Evolutionary conservation across 2,113 vertebrate genomes (phyloP), one percentile per base, ranked within the genome.

Genomic region (Callaeas wilsoni): DNA sequence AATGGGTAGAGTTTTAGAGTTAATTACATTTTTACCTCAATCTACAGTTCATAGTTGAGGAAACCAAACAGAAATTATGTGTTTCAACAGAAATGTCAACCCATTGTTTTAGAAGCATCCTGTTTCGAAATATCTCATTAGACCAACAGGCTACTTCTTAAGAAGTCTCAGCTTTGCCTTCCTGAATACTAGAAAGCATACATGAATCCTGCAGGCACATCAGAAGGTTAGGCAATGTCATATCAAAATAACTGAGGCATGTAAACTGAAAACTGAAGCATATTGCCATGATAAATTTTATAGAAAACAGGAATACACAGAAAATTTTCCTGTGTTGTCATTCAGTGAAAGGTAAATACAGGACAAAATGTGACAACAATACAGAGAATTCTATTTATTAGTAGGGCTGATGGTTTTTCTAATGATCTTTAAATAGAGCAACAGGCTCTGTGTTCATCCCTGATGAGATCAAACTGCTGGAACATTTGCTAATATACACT

Each of bases 381-480:
- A 53, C 15, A 52, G 26, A 67, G 25, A 62, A 62, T 91, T 87
- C 25, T 25, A 74, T 7, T 4, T 16, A 14, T 87, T 75, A 76
- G 52, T 56, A 91, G 42, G 55, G 74, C 39, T 95, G 57, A 49
- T 73, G 56, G 42, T 93, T 96, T 96, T 94, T 95, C 68, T 91
- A 69, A 95, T 70, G 62, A 89, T 91, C 81, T 88, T 93, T 95
- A 87, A 85, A 88, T 62, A 83, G 46, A 60, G 86, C 92, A 93
- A 81, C 15, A 92, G 84, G 19, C n/a, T 93, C 39, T 84, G n/a
- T 86, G 75, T 90, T 84, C 49, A 74, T 91, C 83, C 84, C 70
- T 83, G 39, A 74, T 93, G 89, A 84, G 79, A 87, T 81, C 84
- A 93, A 75, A 41, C 71, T 91, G 41, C 63, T 84, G 62, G 76